phyloP scores from a whole-genome alignment of 2,113 vertebrate species.

The Macroglossus sobrinus region DNA sequence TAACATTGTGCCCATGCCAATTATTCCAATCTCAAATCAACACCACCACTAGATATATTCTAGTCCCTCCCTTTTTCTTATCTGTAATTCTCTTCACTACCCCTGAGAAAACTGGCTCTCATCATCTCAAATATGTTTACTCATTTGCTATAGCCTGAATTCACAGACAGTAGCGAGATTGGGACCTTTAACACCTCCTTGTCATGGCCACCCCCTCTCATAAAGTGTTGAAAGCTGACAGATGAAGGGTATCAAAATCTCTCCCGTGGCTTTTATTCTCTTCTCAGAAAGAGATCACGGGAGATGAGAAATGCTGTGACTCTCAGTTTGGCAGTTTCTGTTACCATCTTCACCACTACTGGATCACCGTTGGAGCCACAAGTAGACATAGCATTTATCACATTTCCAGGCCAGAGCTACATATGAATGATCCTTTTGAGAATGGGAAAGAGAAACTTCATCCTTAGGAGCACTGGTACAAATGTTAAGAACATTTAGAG shows the following conservation, averaged over 20 bases:
- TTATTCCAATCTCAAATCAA: background rate
- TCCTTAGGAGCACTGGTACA: background rate
- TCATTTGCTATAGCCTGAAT: background rate
- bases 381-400: background rate
- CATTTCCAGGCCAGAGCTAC: background rate
- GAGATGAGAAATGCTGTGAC: background rate
- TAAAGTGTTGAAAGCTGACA: background rate
- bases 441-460: background rate
- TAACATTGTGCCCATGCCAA: background rate
- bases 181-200: background rate
- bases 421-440: background rate
- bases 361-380: no score
- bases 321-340: background rate
- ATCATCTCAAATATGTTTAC: background rate
- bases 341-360: background rate
- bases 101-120: background rate
- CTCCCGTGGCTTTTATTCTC: background rate
- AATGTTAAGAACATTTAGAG: background rate
- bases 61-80: background rate
- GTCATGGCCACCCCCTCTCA: background rate
- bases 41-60: accelerated
- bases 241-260: background rate
- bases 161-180: background rate
- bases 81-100: background rate
- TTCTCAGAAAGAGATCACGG: background rate